A percentile compares a stretch with the other conserved stretches of the same genome.
These are phyloP conservation scores for Helarctos malayanus DNA, from an alignment of 2,797 vertebrate species.

Conservation along the genomic window DNA sequence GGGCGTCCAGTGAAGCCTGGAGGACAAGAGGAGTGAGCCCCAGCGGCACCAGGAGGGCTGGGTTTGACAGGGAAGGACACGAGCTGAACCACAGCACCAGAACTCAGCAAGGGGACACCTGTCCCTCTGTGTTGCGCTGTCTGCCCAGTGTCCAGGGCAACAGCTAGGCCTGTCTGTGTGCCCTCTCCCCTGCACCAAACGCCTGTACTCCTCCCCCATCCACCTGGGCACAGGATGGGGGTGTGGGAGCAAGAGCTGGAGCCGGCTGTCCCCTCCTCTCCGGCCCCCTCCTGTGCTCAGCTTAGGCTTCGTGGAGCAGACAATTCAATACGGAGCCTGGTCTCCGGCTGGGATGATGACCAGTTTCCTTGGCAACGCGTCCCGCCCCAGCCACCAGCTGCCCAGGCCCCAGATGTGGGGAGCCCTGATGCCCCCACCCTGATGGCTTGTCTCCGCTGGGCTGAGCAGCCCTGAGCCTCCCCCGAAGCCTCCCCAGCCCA, in stretches of 20 bases:
- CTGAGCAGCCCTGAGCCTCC: background rate
- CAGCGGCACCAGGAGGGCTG: background rate
- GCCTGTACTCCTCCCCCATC: background rate
- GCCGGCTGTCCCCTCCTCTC: background rate
- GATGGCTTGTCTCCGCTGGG: background rate
- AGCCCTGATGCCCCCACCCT: background rate
- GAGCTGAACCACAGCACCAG: rapidly evolving
- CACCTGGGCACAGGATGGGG: background rate
- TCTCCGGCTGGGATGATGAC: constrained; percentile 64
- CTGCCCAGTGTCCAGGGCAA: background rate
- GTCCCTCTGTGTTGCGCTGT: background rate
- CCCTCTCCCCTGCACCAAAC: too few relatives aligned
- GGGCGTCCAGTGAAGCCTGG: background rate
- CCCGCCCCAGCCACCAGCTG: background rate
- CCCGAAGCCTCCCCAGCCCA: background rate
- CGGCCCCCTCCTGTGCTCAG: background rate
- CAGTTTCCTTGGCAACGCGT: constrained; percentile 69
- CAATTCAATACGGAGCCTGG: constrained; percentile 84
- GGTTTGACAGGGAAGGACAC: background rate
- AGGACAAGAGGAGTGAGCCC: background rate
- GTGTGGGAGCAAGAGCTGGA: background rate
- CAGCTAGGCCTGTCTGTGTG: background rate
- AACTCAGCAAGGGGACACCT: background rate
- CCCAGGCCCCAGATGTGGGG: background rate
- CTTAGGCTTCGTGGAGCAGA: constrained; percentile 69